These are phyloP conservation scores for Platysternon megacephalum DNA, from an alignment of 2,113 vertebrate species.

Conservation along the genomic window DNA sequence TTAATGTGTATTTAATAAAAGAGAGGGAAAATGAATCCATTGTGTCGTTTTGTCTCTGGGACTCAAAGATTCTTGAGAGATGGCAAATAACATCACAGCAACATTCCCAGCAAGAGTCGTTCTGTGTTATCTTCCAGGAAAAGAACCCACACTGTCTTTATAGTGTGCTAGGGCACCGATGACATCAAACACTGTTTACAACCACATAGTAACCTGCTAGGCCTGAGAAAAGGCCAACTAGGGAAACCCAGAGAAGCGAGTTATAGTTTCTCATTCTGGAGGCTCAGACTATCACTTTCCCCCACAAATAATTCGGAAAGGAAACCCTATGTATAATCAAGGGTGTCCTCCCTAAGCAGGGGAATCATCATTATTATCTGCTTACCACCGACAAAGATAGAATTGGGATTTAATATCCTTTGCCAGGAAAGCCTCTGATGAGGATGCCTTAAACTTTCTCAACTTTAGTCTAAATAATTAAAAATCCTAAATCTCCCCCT, in stretches of 20 bases:
- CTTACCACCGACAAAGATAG: neutral
- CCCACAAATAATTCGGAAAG: neutral
- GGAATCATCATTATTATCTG: neutral
- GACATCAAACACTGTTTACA: neutral
- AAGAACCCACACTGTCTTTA: neutral
- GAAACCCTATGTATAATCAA: neutral
- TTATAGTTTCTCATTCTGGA: too few relatives aligned
- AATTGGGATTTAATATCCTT: neutral
- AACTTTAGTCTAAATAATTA: neutral
- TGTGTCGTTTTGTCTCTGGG: neutral
- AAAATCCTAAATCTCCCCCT: neutral
- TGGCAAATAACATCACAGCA: neutral
- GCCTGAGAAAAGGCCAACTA: neutral
- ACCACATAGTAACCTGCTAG: neutral
- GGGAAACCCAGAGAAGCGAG: constrained; percentile 11
- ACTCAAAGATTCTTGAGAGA: neutral
- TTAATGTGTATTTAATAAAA: neutral
- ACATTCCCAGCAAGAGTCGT: neutral
- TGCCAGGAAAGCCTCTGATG: neutral
- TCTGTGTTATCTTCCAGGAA: neutral
- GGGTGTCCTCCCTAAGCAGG: neutral
- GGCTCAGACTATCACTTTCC: neutral
- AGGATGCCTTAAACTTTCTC: neutral
- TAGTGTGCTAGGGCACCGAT: neutral
- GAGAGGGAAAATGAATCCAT: neutral